Conservation (phyloP, 2,888 invertebrate genomes). For the Ennomos quercinarius region DNA sequence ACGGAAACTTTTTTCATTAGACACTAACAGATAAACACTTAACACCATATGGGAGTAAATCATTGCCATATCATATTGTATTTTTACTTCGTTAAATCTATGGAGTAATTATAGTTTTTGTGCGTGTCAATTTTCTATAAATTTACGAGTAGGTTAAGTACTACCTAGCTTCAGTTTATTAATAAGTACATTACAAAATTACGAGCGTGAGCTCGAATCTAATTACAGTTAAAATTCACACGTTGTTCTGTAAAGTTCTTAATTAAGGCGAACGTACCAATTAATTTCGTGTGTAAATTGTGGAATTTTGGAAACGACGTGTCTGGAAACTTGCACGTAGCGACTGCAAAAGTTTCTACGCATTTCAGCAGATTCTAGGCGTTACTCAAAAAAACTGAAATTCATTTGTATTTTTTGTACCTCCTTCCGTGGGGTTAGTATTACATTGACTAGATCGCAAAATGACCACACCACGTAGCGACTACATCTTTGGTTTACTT, state of each 20-base stretch:
- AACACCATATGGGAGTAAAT: constrained; percentile 3
- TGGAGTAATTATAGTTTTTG: no score
- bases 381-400: background rate
- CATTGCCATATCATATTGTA: no score
- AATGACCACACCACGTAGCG: no score
- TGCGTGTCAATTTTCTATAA: background rate
- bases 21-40: constrained; percentile 34
- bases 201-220: no score
- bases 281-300: constrained; percentile 15
- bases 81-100: no score
- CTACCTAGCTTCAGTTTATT: no score
- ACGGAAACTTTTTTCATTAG: constrained; percentile 54
- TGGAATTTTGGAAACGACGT: constrained; percentile 1
- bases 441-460: no score
- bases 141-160: no score
- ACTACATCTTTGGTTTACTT: no score
- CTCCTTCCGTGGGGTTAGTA: no score
- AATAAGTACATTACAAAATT: no score
- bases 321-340: constrained; percentile 9
- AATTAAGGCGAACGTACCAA: constrained; percentile 15
- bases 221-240: constrained; percentile 9
- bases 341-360: background rate
- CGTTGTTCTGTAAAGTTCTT: constrained; percentile 15
- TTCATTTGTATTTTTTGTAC: no score
- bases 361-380: background rate